Evolutionary conservation across 2,888 invertebrate species (phyloP).

Genomic region (Temnothorax ravouxi): DNA sequence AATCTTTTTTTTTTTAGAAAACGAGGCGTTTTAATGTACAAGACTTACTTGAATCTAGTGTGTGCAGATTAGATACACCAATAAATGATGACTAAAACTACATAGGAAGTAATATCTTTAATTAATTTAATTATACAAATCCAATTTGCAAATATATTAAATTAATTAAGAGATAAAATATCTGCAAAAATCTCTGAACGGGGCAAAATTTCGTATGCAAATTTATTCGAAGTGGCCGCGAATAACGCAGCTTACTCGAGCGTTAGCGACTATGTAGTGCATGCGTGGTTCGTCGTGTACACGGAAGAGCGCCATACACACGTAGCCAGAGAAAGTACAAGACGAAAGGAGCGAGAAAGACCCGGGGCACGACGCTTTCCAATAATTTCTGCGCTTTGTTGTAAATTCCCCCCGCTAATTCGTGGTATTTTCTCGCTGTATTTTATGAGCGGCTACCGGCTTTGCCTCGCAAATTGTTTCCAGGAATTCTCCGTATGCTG

Average conservation of each 20-base stretch:
- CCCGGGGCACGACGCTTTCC: slow-evolving; percentile 41
- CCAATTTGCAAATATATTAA: background rate
- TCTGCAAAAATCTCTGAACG: background rate
- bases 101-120: background rate
- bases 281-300: slow-evolving; percentile 3
- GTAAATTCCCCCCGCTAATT: slow-evolving; percentile 50
- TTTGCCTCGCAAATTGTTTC: slow-evolving; percentile 58
- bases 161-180: slow-evolving; percentile 1
- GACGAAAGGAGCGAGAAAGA: slow-evolving; percentile 44
- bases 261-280: slow-evolving; percentile 4
- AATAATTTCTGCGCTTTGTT: slow-evolving; percentile 57
- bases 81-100: background rate
- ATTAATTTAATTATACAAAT: background rate
- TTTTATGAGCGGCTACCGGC: slow-evolving; percentile 58
- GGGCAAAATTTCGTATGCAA: background rate
- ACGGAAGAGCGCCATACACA: background rate
- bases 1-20: background rate
- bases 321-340: slow-evolving; percentile 31
- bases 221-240: slow-evolving; percentile 24
- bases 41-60: background rate
- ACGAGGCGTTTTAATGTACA: background rate
- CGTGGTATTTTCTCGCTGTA: slow-evolving; percentile 58
- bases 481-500: slow-evolving; percentile 60
- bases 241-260: slow-evolving; percentile 20
- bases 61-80: background rate